Percentiles rank a stretch among this genome's conserved stretches.
phyloP scores from a whole-genome alignment of 2,113 vertebrate genomes.

The Erythrocercus mccallii region DNA sequence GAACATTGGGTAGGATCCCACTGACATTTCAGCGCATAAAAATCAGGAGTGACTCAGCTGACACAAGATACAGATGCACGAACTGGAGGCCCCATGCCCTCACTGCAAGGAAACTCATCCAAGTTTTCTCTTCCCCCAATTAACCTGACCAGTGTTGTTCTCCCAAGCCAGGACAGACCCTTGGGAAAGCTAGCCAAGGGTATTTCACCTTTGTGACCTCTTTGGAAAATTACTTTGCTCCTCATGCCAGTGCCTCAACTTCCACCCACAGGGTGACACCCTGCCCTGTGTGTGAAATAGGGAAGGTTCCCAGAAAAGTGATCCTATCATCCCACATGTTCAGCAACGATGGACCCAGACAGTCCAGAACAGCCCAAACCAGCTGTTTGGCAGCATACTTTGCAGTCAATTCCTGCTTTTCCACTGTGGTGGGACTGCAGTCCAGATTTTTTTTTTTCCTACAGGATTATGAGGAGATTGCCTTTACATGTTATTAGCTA shows the following conservation, averaged over 20 bases:
- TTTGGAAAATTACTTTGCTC: not conserved
- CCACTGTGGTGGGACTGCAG: not conserved
- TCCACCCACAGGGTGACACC: not conserved
- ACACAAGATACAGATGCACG: not conserved
- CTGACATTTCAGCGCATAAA: not conserved
- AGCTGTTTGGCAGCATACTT: not conserved
- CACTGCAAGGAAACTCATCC: not conserved
- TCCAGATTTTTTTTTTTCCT: not conserved
- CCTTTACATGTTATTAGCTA: not conserved
- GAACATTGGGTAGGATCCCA: not conserved
- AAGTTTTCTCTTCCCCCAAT: not conserved
- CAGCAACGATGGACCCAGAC: not conserved
- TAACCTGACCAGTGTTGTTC: not conserved
- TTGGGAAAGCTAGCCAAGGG: not conserved
- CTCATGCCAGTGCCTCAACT: not conserved
- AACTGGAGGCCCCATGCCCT: fast-evolving
- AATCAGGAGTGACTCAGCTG: not conserved
- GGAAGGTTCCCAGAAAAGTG: not conserved
- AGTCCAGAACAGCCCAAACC: not conserved
- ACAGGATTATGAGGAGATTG: not conserved
- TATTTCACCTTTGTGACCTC: not conserved
- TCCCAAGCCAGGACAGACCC: not conserved
- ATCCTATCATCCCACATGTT: not conserved
- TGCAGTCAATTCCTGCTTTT: not conserved
- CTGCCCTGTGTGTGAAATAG: fast-evolving